Conservation (phyloP, 1,140 invertebrate genomes). For the Melitaea cinxia region DNA sequence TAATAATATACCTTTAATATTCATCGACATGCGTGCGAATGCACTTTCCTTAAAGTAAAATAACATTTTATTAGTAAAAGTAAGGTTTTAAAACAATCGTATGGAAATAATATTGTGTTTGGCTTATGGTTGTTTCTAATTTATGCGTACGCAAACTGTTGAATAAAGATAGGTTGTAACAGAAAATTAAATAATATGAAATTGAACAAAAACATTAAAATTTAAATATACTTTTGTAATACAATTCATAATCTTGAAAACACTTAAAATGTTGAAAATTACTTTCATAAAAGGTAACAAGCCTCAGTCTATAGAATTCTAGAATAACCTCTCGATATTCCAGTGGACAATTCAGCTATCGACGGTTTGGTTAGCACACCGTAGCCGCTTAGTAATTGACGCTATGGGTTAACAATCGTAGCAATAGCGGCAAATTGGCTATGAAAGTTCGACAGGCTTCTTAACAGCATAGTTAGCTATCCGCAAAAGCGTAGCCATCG, state of each 20-base stretch:
- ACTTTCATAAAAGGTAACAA: slow-evolving; percentile 29
- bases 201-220: not conserved
- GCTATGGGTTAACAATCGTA: slow-evolving; percentile 21
- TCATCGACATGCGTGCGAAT: slow-evolving; percentile 7
- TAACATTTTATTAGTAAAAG: not conserved
- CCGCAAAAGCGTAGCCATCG: slow-evolving; percentile 35
- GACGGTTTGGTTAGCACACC: slow-evolving; percentile 24
- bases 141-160: too few species aligned
- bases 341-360: slow-evolving; percentile 6
- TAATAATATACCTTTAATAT: slow-evolving; percentile 27
- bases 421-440: slow-evolving; percentile 35
- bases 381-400: slow-evolving; percentile 25
- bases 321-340: slow-evolving; percentile 10
- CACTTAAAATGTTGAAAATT: slow-evolving; percentile 4
- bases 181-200: too few species aligned
- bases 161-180: too few species aligned
- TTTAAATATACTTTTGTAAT: not conserved
- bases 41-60: not conserved
- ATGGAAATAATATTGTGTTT: too few species aligned
- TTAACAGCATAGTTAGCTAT: slow-evolving; percentile 55
- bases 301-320: slow-evolving; percentile 14
- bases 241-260: slow-evolving; percentile 3
- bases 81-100: not conserved
- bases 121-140: too few species aligned
- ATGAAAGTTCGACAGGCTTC: slow-evolving; percentile 50